Percentiles rank a stretch among this genome's conserved stretches.
phyloP scores from a whole-genome alignment of 2,797 vertebrate genomes.

The Mionectes olivaceus region DNA sequence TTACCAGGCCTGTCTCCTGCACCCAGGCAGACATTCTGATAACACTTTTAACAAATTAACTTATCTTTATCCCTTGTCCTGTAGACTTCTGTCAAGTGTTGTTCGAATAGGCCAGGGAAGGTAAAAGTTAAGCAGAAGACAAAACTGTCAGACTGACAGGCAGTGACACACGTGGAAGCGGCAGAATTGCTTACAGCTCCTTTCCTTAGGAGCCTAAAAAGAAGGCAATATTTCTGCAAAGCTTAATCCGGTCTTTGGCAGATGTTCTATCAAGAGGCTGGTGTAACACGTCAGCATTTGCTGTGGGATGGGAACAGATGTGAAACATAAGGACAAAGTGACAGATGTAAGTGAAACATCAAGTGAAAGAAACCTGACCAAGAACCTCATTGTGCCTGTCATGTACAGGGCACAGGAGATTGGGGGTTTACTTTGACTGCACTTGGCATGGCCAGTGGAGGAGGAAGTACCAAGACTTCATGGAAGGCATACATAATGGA shows the following conservation, averaged over 20 bases:
- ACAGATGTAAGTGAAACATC: neutral
- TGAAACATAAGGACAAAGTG: neutral
- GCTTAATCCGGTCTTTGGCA: neutral
- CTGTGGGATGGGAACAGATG: neutral
- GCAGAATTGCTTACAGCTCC: neutral
- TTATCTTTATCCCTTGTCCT: neutral
- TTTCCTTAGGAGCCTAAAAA: neutral
- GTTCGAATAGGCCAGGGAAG: neutral
- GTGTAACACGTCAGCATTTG: neutral
- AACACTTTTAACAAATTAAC: neutral
- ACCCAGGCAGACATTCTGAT: neutral
- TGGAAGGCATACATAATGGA: neutral
- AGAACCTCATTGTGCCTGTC: neutral
- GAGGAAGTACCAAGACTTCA: neutral
- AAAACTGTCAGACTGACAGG: neutral
- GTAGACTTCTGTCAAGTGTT: neutral
- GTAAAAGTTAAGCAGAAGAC: neutral
- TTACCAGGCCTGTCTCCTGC: neutral
- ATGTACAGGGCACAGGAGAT: neutral
- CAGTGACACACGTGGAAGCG: neutral
- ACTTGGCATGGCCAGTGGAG: rapidly evolving
- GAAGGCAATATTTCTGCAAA: neutral
- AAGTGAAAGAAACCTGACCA: neutral
- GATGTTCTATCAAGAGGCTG: neutral
- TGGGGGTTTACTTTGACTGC: neutral